Evolutionary conservation across 2,113 vertebrate species (phyloP).

Genomic region (Seriola dumerili): DNA sequence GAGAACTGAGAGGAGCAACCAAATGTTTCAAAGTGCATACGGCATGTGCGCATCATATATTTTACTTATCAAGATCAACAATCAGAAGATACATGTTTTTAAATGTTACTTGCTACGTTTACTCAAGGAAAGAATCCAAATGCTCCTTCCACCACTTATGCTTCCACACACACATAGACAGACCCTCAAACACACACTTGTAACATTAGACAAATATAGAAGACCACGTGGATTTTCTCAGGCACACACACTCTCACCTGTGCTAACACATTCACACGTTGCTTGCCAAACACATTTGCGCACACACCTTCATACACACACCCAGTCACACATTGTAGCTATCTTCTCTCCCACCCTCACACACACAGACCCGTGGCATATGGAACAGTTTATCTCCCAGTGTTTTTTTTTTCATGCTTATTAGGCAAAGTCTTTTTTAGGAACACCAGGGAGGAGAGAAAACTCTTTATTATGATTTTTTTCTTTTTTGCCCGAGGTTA

Average conservation of each 20-base stretch:
- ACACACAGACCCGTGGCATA: constrained; percentile 63
- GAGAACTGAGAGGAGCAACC: background rate
- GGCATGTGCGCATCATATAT: background rate
- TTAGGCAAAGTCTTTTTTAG: constrained; percentile 75
- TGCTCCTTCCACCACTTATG: background rate
- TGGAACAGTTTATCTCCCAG: constrained; percentile 82
- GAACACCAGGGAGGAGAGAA: constrained; percentile 54
- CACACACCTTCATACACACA: background rate
- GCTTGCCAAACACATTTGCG: constrained; percentile 9
- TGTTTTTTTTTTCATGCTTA: constrained; percentile 71
- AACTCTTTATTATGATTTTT: constrained; percentile 72
- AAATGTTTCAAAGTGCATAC: background rate
- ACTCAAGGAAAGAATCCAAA: background rate
- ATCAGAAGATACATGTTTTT: background rate
- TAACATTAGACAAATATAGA: constrained; percentile 5
- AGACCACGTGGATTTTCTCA: constrained; percentile 20
- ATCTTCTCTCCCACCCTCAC: background rate
- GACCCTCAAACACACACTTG: background rate
- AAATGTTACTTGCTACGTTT: background rate
- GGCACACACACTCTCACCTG: constrained; percentile 40
- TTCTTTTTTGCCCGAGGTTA: constrained; percentile 52
- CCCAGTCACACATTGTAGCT: background rate
- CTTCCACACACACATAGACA: background rate
- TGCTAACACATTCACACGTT: constrained; percentile 39
- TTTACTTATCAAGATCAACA: background rate